These are phyloP conservation scores for Hydrophis major DNA, from an alignment of 2,797 vertebrate genomes.

Conservation along the genomic window DNA sequence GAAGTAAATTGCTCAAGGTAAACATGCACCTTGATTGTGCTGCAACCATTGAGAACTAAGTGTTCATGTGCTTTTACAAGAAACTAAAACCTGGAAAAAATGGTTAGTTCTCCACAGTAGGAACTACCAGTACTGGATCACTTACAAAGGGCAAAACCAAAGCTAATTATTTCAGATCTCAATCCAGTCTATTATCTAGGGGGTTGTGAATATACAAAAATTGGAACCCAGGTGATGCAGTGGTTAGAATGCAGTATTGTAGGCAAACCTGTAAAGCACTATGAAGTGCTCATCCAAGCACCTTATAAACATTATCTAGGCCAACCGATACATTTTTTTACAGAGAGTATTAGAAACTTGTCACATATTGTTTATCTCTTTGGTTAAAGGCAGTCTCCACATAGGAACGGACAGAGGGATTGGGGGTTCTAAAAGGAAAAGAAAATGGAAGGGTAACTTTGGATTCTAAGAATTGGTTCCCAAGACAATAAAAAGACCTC, in stretches of 20 bases:
- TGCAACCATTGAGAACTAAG: background rate
- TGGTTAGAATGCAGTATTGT: too few relatives aligned
- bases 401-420: background rate
- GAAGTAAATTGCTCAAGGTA: background rate
- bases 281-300: background rate
- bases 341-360: background rate
- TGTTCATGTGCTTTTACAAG: background rate
- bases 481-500: background rate
- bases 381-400: background rate
- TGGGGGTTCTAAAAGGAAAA: background rate
- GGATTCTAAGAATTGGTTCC: background rate
- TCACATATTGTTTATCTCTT: background rate
- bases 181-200: background rate
- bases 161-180: background rate
- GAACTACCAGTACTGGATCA: background rate
- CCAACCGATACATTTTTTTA: background rate
- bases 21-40: background rate
- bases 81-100: background rate
- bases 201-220: too few relatives aligned
- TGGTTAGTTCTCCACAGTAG: background rate
- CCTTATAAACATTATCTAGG: background rate
- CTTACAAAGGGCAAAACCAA: background rate
- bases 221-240: too few relatives aligned
- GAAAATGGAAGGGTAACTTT: background rate
- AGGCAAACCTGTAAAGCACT: too few relatives aligned